Conservation (phyloP, 2,888 invertebrate genomes). For the Pilophorus perplexus region DNA sequence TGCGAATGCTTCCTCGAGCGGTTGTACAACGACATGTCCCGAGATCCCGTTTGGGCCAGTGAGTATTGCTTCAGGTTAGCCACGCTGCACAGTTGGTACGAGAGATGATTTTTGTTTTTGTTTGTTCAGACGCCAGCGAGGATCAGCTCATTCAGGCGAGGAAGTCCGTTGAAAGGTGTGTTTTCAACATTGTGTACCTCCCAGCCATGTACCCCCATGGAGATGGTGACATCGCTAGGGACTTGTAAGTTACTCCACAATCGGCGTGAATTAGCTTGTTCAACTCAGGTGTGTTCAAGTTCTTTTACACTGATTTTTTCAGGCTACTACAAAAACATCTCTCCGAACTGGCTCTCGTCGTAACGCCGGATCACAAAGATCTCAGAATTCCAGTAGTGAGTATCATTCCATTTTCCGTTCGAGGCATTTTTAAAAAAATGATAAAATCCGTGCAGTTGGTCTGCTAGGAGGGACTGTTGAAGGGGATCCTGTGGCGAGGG, state of each 20-base stretch:
- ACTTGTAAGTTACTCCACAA: conserved; percentile 72
- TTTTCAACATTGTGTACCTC: conserved; percentile 86
- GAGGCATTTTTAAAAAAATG: too few relatives aligned
- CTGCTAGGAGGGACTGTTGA: too few relatives aligned
- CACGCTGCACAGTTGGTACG: not conserved
- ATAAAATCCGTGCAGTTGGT: too few relatives aligned
- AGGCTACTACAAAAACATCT: conserved; percentile 88
- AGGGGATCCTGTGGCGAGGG: too few relatives aligned
- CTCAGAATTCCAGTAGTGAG: conserved; percentile 66
- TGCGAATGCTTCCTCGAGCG: conserved; percentile 77
- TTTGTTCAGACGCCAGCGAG: conserved; percentile 66
- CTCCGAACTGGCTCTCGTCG: conserved; percentile 69
- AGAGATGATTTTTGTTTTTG: not conserved
- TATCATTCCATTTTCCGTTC: too few relatives aligned
- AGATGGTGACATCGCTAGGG: conserved; percentile 88
- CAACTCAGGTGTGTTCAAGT: not conserved
- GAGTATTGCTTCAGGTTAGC: conserved; percentile 48
- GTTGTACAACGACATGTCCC: conserved; percentile 66
- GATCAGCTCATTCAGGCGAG: conserved; percentile 73
- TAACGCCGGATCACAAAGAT: conserved; percentile 78
- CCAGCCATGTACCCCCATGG: conserved; percentile 95
- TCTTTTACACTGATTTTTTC: conserved; percentile 46
- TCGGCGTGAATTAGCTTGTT: not conserved
- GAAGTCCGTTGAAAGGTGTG: conserved; percentile 81
- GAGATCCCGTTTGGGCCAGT: conserved; percentile 69